Conservation (phyloP, 2,797 vertebrate genomes). For the Malurus splendens region DNA sequence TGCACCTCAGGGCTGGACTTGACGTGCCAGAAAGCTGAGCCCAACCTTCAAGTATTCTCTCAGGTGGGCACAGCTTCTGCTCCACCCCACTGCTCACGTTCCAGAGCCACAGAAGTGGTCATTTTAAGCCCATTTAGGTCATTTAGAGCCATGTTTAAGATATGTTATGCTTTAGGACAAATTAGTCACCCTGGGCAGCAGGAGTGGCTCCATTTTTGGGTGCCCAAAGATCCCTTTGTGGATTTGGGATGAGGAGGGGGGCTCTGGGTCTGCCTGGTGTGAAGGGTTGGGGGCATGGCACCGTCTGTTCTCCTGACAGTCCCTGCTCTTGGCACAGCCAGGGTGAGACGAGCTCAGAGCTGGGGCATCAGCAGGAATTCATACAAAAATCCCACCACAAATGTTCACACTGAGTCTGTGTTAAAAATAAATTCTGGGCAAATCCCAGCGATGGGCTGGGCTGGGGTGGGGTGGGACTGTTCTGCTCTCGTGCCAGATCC, state of each 20-base stretch:
- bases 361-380: neutral
- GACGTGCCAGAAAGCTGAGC: neutral
- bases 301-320: fast-evolving
- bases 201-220: neutral
- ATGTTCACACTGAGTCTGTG: neutral
- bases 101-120: neutral
- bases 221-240: neutral
- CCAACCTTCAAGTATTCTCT: neutral
- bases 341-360: neutral
- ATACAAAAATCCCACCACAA: neutral
- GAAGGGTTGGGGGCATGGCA: neutral
- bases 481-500: neutral
- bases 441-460: neutral
- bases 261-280: neutral
- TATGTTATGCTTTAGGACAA: neutral
- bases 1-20: neutral
- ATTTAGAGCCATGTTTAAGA: neutral
- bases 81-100: neutral
- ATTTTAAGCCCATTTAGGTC: neutral
- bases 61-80: neutral
- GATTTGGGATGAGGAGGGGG: neutral
- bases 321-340: neutral
- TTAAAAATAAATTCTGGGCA: constrained; percentile 37
- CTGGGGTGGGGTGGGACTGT: neutral
- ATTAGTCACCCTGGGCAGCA: neutral